Evolutionary conservation across 1,140 invertebrate genomes (phyloP), one percentile per base, ranked within the genome.

Genomic region (Drosophila melanogaster): DNA sequence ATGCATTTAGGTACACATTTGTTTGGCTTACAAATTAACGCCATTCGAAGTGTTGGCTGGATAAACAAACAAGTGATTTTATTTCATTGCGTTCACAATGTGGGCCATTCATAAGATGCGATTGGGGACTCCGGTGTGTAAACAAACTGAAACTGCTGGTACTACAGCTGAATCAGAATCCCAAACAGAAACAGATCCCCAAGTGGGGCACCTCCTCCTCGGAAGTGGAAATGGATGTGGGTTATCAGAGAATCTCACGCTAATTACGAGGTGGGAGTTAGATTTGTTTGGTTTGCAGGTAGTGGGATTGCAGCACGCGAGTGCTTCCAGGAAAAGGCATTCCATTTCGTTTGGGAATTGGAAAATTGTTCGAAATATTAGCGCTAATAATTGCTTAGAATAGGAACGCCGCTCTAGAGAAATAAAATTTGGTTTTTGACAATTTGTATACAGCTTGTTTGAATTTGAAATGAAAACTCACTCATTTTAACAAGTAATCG

Each of bases 51-150:
- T 66, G 56, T 60, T 66, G 74, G 61, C 61, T 62, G 78, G 54
- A 73, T 77, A 51, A 84, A 85, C 81, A 85, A 86, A 81, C 74
- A 81, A 60, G 59, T 58, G 46, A 66, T 67, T 66, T 55, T 59
- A 56, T 60, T 69, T 58, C 33, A 75, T 41, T 33, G 53, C 59
- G 15, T 51, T 51, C 60, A 86, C 83, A 86, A 86, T 86, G 84
- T 86, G 71, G 83, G 79, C 84, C 84, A 87, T 89, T 87, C 83
- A 87, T 73, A 66, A 70, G 59, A 79, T 67, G 50, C 77, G 60
- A 75, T 76, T 76, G 59, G 73, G 66, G 66, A 50, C 50, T 57
- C 44, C 37, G 55, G 30, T 60, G 35, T 30, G 54, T 67, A 77
- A 77, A 77, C 64, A 77, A 77, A 51, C 73, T 54, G 61, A 77